Evolutionary conservation across 2,113 vertebrate species (phyloP).

Genomic region (Anoura caudifer): DNA sequence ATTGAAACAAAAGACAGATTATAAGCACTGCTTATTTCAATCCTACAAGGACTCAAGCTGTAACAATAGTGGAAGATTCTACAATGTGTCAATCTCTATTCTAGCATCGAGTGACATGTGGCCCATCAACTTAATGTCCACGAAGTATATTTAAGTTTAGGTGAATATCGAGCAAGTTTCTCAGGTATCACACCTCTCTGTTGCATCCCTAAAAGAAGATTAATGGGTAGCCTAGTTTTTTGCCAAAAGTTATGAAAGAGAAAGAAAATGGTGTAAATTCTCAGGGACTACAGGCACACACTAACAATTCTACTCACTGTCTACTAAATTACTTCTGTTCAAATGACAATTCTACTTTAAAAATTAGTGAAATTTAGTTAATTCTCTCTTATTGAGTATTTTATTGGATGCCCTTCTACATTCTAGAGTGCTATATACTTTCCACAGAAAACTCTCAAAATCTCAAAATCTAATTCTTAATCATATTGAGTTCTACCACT

Average conservation of each 20-base stretch:
- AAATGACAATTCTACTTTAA: not conserved
- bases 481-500: not conserved
- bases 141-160: not conserved
- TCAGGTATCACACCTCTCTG: not conserved
- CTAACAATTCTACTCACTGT: not conserved
- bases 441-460: not conserved
- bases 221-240: not conserved
- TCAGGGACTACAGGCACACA: not conserved
- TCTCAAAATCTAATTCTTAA: not conserved
- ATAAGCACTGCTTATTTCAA: not conserved
- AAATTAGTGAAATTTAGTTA: not conserved
- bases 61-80: not conserved
- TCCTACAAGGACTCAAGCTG: not conserved
- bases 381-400: not conserved
- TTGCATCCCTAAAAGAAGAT: not conserved
- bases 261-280: not conserved
- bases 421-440: not conserved
- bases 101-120: not conserved
- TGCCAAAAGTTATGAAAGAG: not conserved
- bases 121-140: not conserved
- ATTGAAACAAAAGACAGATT: conserved; percentile 15
- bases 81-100: not conserved
- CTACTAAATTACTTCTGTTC: not conserved
- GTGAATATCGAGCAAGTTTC: not conserved
- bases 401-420: not conserved